These are phyloP conservation scores for Cyclopterus lumpus DNA, from an alignment of 2,797 vertebrate species.

Conservation along the genomic window DNA sequence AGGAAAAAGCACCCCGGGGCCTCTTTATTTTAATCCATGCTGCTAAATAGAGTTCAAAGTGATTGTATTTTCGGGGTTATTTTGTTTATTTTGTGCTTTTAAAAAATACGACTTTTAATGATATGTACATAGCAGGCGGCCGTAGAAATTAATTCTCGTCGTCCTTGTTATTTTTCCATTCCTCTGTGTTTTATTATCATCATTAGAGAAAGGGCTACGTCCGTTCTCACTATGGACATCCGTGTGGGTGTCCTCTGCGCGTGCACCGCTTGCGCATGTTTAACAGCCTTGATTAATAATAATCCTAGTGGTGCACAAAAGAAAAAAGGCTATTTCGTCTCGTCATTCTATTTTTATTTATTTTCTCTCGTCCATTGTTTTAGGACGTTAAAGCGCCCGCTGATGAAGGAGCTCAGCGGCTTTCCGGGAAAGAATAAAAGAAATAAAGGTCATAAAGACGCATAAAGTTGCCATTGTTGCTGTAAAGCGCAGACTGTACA, in stretches of 20 bases:
- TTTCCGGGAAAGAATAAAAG: background rate
- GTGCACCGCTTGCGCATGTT: constrained; percentile 40
- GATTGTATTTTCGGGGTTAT: background rate
- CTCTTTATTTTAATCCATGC: background rate
- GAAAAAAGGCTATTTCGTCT: background rate
- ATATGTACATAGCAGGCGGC: background rate
- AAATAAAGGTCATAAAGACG: background rate
- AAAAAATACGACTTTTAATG: background rate
- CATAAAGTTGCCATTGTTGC: background rate
- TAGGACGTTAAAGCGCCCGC: background rate
- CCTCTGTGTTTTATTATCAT: constrained; percentile 11
- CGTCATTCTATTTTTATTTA: background rate
- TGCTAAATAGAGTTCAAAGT: constrained; percentile 1
- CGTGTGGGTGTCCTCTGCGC: constrained; percentile 69
- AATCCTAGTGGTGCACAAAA: constrained; percentile 1
- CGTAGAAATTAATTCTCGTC: background rate
- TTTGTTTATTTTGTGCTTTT: background rate
- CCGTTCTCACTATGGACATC: constrained; percentile 33
- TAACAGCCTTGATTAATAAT: constrained; percentile 33
- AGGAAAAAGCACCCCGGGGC: constrained; percentile 31
- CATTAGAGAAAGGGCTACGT: constrained; percentile 53
- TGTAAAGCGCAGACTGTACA: background rate
- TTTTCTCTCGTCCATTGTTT: background rate
- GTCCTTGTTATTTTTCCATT: background rate
- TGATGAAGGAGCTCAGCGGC: background rate